Evolutionary conservation across 2,113 vertebrate genomes (phyloP).

Genomic region (Calyptommatus sinebrachiatus): DNA sequence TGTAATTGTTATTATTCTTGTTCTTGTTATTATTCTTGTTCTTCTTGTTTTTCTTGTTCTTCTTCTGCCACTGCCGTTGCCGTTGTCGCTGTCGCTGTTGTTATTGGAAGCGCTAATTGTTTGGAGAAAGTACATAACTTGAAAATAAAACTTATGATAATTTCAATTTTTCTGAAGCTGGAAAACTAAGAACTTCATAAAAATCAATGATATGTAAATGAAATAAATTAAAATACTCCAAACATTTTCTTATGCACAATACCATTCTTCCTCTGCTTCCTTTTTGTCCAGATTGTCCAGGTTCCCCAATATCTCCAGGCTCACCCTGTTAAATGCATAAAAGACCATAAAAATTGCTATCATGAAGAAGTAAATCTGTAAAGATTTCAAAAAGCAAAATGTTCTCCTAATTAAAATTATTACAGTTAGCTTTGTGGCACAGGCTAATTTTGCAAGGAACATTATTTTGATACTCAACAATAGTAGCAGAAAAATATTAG

Average conservation of each 20-base stretch:
- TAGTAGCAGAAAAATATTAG: not conserved
- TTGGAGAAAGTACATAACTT: not conserved
- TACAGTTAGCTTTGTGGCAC: no score
- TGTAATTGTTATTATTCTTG: not conserved
- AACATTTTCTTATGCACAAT: slow-evolving; percentile 8
- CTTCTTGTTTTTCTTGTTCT: no score
- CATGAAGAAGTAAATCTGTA: slow-evolving; percentile 15
- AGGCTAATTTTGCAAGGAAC: not conserved
- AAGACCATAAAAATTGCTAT: not conserved
- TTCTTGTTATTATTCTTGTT: no score
- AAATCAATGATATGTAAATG: not conserved
- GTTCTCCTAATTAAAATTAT: not conserved
- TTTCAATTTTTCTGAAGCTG: not conserved
- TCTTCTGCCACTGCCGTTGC: no score
- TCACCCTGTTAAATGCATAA: slow-evolving; percentile 49
- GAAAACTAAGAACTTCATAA: not conserved
- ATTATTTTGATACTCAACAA: not conserved
- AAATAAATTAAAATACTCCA: not conserved
- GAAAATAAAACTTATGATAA: not conserved
- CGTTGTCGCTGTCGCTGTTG: no score
- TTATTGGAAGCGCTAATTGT: no score
- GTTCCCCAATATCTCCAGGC: slow-evolving; percentile 33
- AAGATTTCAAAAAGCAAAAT: not conserved
- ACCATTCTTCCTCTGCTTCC: slow-evolving; percentile 49
- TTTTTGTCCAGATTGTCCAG: slow-evolving; percentile 51